phyloP scores from a whole-genome alignment of 1,140 invertebrate genomes.

The Pogonomyrmex barbatus region DNA sequence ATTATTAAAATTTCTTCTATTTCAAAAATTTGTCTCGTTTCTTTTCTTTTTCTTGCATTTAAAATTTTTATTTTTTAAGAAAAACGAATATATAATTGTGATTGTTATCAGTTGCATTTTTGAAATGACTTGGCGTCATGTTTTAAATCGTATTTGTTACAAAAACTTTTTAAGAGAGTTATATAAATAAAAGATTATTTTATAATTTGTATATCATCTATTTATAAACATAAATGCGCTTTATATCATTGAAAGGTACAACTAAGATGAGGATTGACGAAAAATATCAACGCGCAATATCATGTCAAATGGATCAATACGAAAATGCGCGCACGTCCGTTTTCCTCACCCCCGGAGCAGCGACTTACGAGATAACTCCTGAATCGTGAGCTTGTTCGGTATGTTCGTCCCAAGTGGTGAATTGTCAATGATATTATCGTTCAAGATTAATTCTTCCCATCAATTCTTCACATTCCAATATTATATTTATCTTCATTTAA shows the following conservation, averaged over 20 bases:
- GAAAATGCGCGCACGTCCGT: constrained; percentile 42
- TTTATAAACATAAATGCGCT: too few species aligned
- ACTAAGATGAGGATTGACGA: background rate
- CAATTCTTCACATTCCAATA: background rate
- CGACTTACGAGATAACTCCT: background rate
- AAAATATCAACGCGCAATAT: constrained; percentile 32
- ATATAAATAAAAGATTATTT: background rate
- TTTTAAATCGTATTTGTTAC: too few species aligned
- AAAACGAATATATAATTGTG: too few species aligned
- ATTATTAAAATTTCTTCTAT: too few species aligned
- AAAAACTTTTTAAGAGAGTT: too few species aligned
- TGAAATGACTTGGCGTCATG: too few species aligned
- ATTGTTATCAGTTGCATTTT: too few species aligned
- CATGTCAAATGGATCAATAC: constrained; percentile 39
- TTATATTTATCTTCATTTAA: background rate
- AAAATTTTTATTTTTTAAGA: too few species aligned
- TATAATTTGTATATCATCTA: background rate
- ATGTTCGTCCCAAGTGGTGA: background rate
- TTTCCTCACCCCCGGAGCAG: constrained; percentile 5
- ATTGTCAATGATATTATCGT: background rate
- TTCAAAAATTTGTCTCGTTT: too few species aligned
- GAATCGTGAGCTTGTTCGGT: background rate
- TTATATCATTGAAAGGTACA: background rate
- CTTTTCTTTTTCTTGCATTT: too few species aligned
- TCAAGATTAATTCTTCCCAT: background rate